A percentile compares a stretch with the other conserved stretches of the same genome.
Conservation (phyloP, 2,797 vertebrate genomes). For the Vultur gryphus region DNA sequence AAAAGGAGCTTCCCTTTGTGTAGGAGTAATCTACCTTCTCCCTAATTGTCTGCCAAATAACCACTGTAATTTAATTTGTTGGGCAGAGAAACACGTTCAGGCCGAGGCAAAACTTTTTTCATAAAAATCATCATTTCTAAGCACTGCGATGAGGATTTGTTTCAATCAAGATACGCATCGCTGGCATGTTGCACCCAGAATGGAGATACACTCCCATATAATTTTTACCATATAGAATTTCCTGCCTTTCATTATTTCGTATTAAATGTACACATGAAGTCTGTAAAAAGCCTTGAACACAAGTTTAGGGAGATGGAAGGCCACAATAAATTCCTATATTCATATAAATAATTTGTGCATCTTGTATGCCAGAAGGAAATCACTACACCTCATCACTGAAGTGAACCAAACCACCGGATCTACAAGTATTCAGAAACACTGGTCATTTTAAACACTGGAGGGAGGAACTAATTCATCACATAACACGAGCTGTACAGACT, state of each 20-base stretch:
- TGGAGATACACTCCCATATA: not conserved
- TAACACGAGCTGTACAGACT: not conserved
- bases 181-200: not conserved
- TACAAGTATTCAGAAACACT: not conserved
- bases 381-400: not conserved
- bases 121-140: not conserved
- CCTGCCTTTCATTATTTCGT: not conserved
- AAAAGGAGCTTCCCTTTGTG: constrained; percentile 42
- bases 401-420: not conserved
- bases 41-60: not conserved
- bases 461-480: not conserved
- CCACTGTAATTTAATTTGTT: not conserved
- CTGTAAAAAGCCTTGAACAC: not conserved
- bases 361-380: not conserved
- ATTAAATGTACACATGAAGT: not conserved
- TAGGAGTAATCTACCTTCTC: not conserved
- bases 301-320: not conserved
- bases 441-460: not conserved
- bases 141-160: not conserved
- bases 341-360: not conserved
- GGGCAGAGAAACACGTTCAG: not conserved
- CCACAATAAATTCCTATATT: not conserved
- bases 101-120: not conserved
- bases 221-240: not conserved
- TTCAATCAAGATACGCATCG: not conserved